Conservation (phyloP, 2,888 invertebrate genomes). For the Vanessa cardui region DNA sequence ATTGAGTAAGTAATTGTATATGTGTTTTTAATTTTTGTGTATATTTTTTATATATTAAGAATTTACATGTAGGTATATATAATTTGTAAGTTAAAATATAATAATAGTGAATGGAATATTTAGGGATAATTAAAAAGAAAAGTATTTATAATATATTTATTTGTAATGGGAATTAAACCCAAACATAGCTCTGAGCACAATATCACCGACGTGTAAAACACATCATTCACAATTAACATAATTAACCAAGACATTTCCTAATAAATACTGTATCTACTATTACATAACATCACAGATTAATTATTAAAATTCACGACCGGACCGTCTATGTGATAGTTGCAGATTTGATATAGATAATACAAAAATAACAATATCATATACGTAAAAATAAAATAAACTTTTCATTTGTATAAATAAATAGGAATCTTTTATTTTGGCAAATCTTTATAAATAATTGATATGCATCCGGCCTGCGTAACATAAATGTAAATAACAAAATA, state of each 20-base stretch:
- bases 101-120: no score
- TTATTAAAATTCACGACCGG: slow-evolving; percentile 43
- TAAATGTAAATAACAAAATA: slow-evolving; percentile 31
- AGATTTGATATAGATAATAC: neutral
- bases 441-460: slow-evolving; percentile 2
- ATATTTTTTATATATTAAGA: no score
- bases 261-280: slow-evolving; percentile 53
- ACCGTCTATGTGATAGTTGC: slow-evolving; percentile 16
- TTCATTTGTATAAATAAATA: slow-evolving; percentile 34
- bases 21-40: no score
- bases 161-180: slow-evolving; percentile 54
- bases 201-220: slow-evolving; percentile 67
- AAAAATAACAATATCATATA: neutral
- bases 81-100: no score
- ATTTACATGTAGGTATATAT: no score
- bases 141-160: slow-evolving; percentile 51
- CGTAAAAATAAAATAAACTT: neutral
- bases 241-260: slow-evolving; percentile 56
- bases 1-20: no score
- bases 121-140: slow-evolving; percentile 37
- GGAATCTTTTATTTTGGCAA: slow-evolving; percentile 20
- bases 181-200: slow-evolving; percentile 68
- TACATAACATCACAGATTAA: slow-evolving; percentile 72
- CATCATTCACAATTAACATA: slow-evolving; percentile 52
- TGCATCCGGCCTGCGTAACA: slow-evolving; percentile 48